Evolutionary conservation across 2,888 invertebrate species (phyloP).

Genomic region (Zonitis immaculata): DNA sequence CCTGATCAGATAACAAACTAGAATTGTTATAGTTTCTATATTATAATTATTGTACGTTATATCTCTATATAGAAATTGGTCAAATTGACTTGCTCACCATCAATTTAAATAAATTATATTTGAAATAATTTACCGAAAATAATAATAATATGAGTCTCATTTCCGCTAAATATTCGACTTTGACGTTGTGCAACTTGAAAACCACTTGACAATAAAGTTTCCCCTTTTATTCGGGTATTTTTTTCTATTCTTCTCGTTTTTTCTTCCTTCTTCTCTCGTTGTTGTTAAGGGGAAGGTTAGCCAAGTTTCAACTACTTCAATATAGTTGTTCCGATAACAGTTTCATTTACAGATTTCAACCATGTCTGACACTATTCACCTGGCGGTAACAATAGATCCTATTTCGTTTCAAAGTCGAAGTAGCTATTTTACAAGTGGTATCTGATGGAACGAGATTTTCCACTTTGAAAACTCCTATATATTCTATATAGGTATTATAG

Average conservation of each 20-base stretch:
- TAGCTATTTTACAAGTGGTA: conserved; percentile 37
- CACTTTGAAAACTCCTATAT: conserved; percentile 21
- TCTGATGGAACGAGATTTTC: conserved; percentile 32
- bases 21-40: too few relatives aligned
- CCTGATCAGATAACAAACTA: background rate
- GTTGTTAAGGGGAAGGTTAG: too few relatives aligned
- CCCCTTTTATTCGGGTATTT: too few relatives aligned
- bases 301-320: conserved; percentile 9
- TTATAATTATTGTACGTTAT: background rate
- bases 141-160: too few relatives aligned
- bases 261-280: background rate
- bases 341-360: conserved; percentile 44
- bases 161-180: too few relatives aligned
- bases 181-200: too few relatives aligned
- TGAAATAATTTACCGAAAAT: too few relatives aligned
- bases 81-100: background rate
- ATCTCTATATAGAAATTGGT: too few relatives aligned
- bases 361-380: conserved; percentile 38
- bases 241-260: too few relatives aligned
- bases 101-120: background rate
- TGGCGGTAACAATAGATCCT: conserved; percentile 37
- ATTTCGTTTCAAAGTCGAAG: conserved; percentile 31
- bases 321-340: conserved; percentile 34
- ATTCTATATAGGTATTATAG: background rate
- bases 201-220: too few relatives aligned